phyloP scores from a whole-genome alignment of 2,888 invertebrate genomes.

The Drosophila pegasa region DNA sequence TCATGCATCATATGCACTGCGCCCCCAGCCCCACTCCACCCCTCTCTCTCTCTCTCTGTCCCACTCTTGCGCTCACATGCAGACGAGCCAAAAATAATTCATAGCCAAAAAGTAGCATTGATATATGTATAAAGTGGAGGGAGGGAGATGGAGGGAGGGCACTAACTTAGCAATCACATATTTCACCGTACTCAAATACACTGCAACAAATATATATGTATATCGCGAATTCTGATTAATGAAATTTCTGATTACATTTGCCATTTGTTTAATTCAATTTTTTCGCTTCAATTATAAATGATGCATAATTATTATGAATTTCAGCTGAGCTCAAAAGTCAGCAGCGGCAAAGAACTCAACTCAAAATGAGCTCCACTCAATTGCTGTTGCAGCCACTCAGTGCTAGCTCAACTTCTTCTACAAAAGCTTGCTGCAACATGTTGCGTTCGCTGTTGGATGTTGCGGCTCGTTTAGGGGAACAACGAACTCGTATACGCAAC shows the following conservation, averaged over 20 bases:
- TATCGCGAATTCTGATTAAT: conserved; percentile 48
- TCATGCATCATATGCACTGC: conserved; percentile 73
- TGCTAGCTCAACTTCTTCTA: conserved; percentile 25
- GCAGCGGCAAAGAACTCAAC: neutral
- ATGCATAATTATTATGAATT: conserved; percentile 52
- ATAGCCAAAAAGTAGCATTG: conserved; percentile 55
- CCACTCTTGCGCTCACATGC: conserved; percentile 69
- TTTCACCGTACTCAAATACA: conserved; percentile 64
- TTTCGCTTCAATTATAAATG: conserved; percentile 57
- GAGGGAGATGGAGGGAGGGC: neutral
- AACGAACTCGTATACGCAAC: conserved; percentile 31
- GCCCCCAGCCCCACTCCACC: neutral
- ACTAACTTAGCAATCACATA: conserved; percentile 36
- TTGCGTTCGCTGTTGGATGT: conserved; percentile 13
- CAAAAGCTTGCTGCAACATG: conserved; percentile 20
- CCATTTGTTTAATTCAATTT: conserved; percentile 48
- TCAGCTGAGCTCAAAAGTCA: conserved; percentile 1
- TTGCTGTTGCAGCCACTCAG: neutral
- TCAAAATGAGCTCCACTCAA: conserved; percentile 12
- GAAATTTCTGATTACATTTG: conserved; percentile 54
- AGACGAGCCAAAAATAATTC: conserved; percentile 69
- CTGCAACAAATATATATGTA: conserved; percentile 25
- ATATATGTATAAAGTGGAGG: conserved; percentile 23
- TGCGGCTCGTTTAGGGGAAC: conserved; percentile 27
- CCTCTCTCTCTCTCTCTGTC: conserved; percentile 1